phyloP scores from a whole-genome alignment of 37 sponge, comb jelly and placozoan genomes.

The Oopsacas minuta region DNA sequence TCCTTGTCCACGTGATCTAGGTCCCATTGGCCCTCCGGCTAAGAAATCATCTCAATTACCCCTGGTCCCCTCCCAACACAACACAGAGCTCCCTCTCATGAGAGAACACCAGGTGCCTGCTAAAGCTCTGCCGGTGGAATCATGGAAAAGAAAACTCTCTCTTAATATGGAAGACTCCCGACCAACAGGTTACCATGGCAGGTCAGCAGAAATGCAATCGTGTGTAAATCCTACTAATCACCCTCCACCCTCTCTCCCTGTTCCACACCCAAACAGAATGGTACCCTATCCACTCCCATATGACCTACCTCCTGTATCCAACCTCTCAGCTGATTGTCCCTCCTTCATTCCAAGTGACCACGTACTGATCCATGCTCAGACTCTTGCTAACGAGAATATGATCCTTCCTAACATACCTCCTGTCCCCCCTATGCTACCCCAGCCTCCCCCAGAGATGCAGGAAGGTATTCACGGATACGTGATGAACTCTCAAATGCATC shows the following conservation, averaged over 20 bases:
- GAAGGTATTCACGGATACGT: background rate
- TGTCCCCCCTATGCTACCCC: background rate
- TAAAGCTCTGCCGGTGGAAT: background rate
- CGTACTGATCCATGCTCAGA: background rate
- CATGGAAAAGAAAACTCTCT: background rate
- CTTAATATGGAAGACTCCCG: background rate
- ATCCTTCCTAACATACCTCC: constrained; percentile 22
- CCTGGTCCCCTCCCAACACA: background rate
- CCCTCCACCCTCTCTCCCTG: background rate
- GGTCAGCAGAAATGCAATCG: background rate
- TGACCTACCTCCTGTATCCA: background rate
- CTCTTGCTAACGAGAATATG: constrained; percentile 3
- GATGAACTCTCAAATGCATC: background rate
- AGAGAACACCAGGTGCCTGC: constrained; percentile 8
- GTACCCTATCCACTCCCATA: background rate
- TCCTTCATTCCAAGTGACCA: constrained; percentile 13
- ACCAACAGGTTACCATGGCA: background rate
- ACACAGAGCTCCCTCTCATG: background rate
- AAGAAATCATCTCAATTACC: background rate
- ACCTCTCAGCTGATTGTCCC: constrained; percentile 15
- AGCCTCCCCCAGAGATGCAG: constrained; percentile 21
- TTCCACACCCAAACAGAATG: background rate
- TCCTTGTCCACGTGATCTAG: background rate
- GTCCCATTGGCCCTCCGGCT: background rate
- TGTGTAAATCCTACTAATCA: background rate